Evolutionary conservation across 2,797 vertebrate genomes (phyloP).

Genomic region (Tenualosa thibaudeaui): DNA sequence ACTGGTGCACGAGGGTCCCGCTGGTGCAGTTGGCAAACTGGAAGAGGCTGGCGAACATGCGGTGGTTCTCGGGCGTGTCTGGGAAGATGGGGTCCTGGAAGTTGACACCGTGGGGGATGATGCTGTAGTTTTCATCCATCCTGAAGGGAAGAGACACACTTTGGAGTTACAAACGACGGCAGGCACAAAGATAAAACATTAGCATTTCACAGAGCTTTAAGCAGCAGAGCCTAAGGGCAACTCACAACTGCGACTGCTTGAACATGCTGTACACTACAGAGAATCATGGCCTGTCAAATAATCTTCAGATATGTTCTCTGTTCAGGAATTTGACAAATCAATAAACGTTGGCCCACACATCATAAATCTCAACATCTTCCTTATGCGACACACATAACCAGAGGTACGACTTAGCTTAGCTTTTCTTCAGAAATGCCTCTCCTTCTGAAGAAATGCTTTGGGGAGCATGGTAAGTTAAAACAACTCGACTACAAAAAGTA

Average conservation of each 20-base stretch:
- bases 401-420: background rate
- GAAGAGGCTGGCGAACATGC: slow-evolving; percentile 81
- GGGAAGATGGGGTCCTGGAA: slow-evolving; percentile 85
- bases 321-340: slow-evolving; percentile 21
- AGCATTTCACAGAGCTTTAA: background rate
- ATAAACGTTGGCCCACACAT: background rate
- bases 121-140: slow-evolving; percentile 85
- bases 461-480: background rate
- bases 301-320: background rate
- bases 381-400: background rate
- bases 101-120: slow-evolving; percentile 83
- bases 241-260: background rate
- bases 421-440: background rate
- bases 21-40: slow-evolving; percentile 83
- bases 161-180: background rate
- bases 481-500: background rate
- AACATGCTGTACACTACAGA: background rate
- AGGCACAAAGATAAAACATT: background rate
- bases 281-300: background rate
- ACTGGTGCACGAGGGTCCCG: slow-evolving; percentile 78
- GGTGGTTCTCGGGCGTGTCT: slow-evolving; percentile 79
- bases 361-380: background rate
- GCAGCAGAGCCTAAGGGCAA: background rate
- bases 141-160: slow-evolving; percentile 55
- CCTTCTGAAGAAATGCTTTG: background rate